phyloP scores from a whole-genome alignment of 1,140 invertebrate species.

The Penaeus vannamei region DNA sequence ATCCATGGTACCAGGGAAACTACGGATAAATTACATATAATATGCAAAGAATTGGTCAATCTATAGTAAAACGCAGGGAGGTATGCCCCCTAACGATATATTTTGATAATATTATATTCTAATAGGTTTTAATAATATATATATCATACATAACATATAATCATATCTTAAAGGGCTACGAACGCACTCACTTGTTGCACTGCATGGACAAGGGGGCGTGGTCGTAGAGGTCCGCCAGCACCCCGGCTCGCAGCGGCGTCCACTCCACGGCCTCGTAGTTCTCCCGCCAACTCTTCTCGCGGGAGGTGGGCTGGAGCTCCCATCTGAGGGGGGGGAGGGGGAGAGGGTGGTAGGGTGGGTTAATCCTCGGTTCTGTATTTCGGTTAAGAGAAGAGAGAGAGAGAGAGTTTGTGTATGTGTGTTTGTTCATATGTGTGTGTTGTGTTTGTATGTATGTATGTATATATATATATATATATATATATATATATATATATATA shows the following conservation, averaged over 20 bases:
- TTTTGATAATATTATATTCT: no score
- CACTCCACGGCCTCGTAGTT: slow-evolving; percentile 90
- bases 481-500: slow-evolving; percentile 16
- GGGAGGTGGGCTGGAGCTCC: slow-evolving; percentile 79
- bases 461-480: not conserved
- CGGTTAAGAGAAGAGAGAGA: not conserved
- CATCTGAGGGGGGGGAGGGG: slow-evolving; percentile 74
- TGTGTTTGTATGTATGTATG: no score
- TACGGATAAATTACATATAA: no score
- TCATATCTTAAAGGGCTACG: no score
- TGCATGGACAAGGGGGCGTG: slow-evolving; percentile 93
- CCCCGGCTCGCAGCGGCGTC: slow-evolving; percentile 82
- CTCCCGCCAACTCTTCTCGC: slow-evolving; percentile 76
- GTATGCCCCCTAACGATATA: no score
- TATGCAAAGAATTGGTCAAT: no score
- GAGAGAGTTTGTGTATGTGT: no score
- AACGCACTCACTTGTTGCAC: slow-evolving; percentile 87
- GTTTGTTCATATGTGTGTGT: slow-evolving; percentile 6
- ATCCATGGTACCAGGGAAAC: no score
- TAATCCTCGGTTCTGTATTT: not conserved
- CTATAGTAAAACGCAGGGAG: no score
- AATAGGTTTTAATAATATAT: no score
- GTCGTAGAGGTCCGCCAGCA: slow-evolving; percentile 86
- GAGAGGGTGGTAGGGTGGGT: not conserved
- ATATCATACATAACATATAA: no score